These are phyloP conservation scores for Neodiprion fabricii DNA, from an alignment of 1,140 invertebrate genomes.

Conservation along the genomic window DNA sequence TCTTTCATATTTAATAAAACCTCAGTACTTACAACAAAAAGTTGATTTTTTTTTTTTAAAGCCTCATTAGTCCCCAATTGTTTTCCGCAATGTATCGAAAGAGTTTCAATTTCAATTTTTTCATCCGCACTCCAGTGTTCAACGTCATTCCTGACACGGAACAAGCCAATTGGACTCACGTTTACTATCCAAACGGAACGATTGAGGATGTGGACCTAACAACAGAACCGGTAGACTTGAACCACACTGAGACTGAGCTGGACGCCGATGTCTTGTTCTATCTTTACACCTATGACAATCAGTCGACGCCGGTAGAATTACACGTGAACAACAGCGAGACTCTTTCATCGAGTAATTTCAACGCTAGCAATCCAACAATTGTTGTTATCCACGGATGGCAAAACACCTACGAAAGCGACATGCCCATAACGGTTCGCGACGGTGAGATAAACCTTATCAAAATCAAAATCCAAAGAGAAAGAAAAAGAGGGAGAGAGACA, in stretches of 20 bases:
- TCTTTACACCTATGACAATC: slow-evolving; percentile 34
- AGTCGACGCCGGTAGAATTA: slow-evolving; percentile 28
- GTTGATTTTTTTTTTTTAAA: too few relatives aligned
- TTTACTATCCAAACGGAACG: too few relatives aligned
- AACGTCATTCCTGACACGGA: too few relatives aligned
- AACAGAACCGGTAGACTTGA: neutral
- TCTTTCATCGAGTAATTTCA: slow-evolving; percentile 46
- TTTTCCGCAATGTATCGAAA: too few relatives aligned
- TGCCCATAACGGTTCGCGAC: slow-evolving; percentile 48
- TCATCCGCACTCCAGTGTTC: too few relatives aligned
- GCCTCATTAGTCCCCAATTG: too few relatives aligned
- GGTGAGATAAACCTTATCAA: slow-evolving; percentile 34
- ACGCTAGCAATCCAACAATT: slow-evolving; percentile 47
- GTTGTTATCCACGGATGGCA: slow-evolving; percentile 56
- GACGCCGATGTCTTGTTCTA: slow-evolving; percentile 27
- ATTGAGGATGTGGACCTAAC: neutral
- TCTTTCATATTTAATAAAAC: too few relatives aligned
- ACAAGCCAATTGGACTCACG: too few relatives aligned
- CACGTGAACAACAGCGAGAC: slow-evolving; percentile 28
- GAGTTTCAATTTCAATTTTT: too few relatives aligned
- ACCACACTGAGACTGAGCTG: neutral
- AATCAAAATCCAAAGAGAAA: too few relatives aligned
- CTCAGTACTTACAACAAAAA: too few relatives aligned
- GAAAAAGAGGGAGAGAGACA: too few relatives aligned
- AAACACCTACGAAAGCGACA: slow-evolving; percentile 30